Evolutionary conservation across 2,888 invertebrate genomes (phyloP).

Genomic region (Drosophila eohydei): DNA sequence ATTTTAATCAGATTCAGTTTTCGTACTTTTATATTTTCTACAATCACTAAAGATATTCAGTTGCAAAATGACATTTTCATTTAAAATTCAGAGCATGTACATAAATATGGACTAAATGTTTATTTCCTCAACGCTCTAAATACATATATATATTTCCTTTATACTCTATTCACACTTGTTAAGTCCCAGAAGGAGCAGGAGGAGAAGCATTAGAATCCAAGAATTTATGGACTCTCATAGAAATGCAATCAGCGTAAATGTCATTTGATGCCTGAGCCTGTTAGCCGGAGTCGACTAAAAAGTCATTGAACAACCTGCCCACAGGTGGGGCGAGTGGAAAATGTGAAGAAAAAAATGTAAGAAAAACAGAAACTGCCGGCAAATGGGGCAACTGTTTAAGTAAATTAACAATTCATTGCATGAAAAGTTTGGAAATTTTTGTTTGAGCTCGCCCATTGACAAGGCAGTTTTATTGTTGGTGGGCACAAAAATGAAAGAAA

Average conservation of each 20-base stretch:
- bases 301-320: slow-evolving; percentile 19
- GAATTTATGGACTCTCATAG: slow-evolving; percentile 32
- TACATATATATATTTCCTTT: neutral
- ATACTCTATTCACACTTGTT: neutral
- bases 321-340: slow-evolving; percentile 23
- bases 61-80: neutral
- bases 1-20: too few relatives aligned
- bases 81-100: neutral
- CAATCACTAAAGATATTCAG: neutral
- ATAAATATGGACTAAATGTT: neutral
- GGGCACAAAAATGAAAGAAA: slow-evolving; percentile 20
- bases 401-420: slow-evolving; percentile 76
- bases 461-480: slow-evolving; percentile 67
- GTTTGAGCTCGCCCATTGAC: slow-evolving; percentile 32
- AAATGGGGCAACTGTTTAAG: slow-evolving; percentile 62
- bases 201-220: neutral
- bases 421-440: slow-evolving; percentile 61
- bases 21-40: accelerated
- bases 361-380: neutral
- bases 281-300: slow-evolving; percentile 56
- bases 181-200: neutral
- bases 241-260: slow-evolving; percentile 68
- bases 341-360: neutral
- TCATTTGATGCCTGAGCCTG: slow-evolving; percentile 49
- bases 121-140: neutral